Conservation (phyloP, 2,797 vertebrate species). For the Myotis pilosus region DNA sequence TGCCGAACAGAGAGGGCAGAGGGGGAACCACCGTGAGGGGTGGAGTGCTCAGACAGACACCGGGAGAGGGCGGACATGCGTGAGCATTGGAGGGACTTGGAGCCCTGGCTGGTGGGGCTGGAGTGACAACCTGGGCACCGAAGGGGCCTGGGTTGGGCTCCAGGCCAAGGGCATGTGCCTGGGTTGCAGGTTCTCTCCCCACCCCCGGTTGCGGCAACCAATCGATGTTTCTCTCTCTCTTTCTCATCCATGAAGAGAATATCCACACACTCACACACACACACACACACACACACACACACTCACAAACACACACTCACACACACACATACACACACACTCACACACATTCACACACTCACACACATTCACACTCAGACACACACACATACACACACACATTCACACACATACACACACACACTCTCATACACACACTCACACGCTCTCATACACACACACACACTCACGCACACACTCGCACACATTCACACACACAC, state of each 20-base stretch:
- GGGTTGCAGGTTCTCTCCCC: background rate
- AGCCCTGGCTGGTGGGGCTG: background rate
- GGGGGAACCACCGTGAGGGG: background rate
- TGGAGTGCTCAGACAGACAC: background rate
- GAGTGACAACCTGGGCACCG: background rate
- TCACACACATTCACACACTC: too few species aligned
- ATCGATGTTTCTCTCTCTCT: background rate
- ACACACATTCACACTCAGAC: too few species aligned
- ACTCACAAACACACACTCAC: background rate
- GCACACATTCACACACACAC: too few species aligned
- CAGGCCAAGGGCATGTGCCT: background rate
- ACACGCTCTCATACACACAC: too few species aligned
- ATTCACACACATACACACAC: too few species aligned
- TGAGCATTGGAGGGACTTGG: fast-evolving
- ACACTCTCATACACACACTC: too few species aligned
- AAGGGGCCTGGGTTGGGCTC: background rate
- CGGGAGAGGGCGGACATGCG: background rate
- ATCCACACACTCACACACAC: background rate
- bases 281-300: background rate
- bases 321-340: too few species aligned
- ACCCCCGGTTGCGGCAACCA: background rate
- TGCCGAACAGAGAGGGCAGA: background rate
- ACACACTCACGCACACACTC: too few species aligned
- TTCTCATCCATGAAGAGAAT: background rate
- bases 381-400: too few species aligned